phyloP scores from a whole-genome alignment of 2,888 invertebrate genomes.

The Fissipunctia ypsillon region DNA sequence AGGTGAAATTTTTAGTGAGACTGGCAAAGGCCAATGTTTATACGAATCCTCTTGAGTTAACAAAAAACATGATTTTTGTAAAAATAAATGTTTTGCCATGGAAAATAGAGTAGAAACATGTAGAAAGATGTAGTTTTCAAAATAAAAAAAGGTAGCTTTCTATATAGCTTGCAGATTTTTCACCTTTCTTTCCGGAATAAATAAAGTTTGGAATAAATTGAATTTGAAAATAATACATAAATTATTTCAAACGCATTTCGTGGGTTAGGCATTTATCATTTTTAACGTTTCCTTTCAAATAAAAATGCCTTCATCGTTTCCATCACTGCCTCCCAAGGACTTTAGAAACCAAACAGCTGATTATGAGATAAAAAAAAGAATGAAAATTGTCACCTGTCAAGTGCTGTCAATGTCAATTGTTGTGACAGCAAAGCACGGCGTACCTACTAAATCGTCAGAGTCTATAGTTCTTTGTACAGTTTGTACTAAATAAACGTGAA shows the following conservation, averaged over 20 bases:
- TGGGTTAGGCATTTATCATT: background rate
- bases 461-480: too few relatives aligned
- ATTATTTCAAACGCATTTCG: too few relatives aligned
- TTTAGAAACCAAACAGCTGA: slow-evolving; percentile 40
- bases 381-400: background rate
- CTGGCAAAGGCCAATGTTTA: background rate
- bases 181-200: background rate
- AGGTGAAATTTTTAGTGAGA: slow-evolving; percentile 67
- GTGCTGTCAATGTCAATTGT: slow-evolving; percentile 3
- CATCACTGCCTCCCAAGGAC: background rate
- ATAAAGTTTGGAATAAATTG: background rate
- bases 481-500: slow-evolving; percentile 24
- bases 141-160: background rate
- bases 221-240: background rate
- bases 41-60: background rate
- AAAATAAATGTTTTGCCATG: too few relatives aligned
- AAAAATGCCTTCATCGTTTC: background rate
- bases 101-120: background rate
- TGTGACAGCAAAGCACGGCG: background rate
- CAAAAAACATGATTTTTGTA: background rate
- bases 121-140: background rate
- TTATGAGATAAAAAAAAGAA: too few relatives aligned
- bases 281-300: too few relatives aligned
- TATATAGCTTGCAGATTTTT: background rate
- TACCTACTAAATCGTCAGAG: too few relatives aligned